Base-by-base conservation (phyloP, 1,140 invertebrate genomes). In the Papilio machaon region DNA sequence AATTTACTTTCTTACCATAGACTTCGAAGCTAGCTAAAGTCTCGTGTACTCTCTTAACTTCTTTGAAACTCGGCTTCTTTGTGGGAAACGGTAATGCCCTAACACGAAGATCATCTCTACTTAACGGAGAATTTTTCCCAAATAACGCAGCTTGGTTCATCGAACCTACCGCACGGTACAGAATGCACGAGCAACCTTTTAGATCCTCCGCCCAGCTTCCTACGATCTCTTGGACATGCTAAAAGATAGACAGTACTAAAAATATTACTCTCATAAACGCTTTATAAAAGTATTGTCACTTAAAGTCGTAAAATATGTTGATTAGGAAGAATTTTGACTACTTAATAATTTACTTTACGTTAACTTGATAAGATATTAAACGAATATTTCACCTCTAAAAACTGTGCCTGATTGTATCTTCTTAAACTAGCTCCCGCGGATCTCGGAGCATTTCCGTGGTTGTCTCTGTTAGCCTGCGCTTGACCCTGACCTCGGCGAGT, bases 401-500 rank as follows among this genome's bases (percentile, higher is more conserved):
- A 95, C 67, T 96, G 94, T 70, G 95, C 95, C 89, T 98, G 97
- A 90, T 98, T 98, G 87, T 98, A 97, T 81, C 98, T 95, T 58
- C 98, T 85, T 11, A 99, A 95, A 88, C 96, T 97, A 9, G 98
- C 97, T 5, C 98, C 98, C 13, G 97, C 97, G 83, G 97, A 98
- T 89, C 97, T 97, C 0, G 97, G 96, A 11, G 96, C 95, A 77
- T 95, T 95, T 5, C 95, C 95, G 38, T 97, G 96, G 85, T 96
- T 96, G 90, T 98, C 98, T 73, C 96, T 95, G 5, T 95, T 95
- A 52, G 95, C 95, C 92, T 99, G 98, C 1, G 96, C 95, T 75
- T 97, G 97, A 0, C 98, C 98, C 90, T 98, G 97, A 70, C 98
- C 98, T 0, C 97, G 96, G 74, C 98, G 91, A 1, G 98, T 97